Evolutionary conservation across 2,888 invertebrate species (phyloP).

Genomic region (Aromia moschata): DNA sequence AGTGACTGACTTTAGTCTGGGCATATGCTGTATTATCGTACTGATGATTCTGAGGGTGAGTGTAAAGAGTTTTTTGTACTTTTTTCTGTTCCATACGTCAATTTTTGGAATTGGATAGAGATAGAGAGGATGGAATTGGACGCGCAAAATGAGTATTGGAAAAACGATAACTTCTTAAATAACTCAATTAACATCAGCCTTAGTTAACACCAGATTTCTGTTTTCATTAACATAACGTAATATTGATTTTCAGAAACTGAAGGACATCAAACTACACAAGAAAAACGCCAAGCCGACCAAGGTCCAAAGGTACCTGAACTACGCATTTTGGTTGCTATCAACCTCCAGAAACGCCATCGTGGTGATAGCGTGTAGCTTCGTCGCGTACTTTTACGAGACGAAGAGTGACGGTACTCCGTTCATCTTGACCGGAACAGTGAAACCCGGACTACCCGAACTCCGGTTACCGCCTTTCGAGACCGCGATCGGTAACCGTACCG

Average conservation of each 20-base stretch:
- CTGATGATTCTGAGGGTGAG: conserved; percentile 81
- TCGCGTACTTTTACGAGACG: conserved; percentile 71
- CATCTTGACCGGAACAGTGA: conserved; percentile 77
- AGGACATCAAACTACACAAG: conserved; percentile 69
- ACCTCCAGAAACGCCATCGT: conserved; percentile 87
- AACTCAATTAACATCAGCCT: too few species aligned
- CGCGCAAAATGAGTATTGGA: too few species aligned
- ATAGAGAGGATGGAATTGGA: too few species aligned
- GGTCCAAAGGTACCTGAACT: conserved; percentile 64
- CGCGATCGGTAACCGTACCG: conserved; percentile 67
- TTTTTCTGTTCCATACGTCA: too few species aligned
- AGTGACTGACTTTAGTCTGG: conserved; percentile 76
- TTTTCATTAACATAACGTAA: too few species aligned
- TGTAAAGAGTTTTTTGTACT: too few species aligned
- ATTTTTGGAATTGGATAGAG: too few species aligned
- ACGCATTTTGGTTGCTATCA: conserved; percentile 78
- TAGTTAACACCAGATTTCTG: too few species aligned
- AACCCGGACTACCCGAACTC: conserved; percentile 78
- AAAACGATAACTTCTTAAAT: too few species aligned
- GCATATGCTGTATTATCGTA: conserved; percentile 76
- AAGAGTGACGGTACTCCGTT: conserved; percentile 70
- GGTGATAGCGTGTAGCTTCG: conserved; percentile 76
- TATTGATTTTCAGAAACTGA: conserved; percentile 76
- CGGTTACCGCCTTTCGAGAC: conserved; percentile 78
- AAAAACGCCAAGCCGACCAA: conserved; percentile 60